A percentile compares a stretch with the other conserved stretches of the same genome.
These are phyloP conservation scores for Manis pentadactyla DNA, from an alignment of 2,797 vertebrate genomes.

Conservation along the genomic window DNA sequence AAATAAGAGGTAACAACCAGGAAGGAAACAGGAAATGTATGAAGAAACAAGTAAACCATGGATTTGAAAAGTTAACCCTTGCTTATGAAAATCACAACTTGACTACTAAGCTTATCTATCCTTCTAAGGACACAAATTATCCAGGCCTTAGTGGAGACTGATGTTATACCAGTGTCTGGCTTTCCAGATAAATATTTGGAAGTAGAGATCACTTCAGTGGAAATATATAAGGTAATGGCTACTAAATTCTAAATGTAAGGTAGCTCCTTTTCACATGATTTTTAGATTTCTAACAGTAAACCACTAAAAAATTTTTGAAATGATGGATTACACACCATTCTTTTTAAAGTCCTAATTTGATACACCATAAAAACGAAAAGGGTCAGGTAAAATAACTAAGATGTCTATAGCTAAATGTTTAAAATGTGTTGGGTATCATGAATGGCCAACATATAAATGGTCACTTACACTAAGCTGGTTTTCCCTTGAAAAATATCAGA, in stretches of 20 bases:
- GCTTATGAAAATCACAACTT: slow-evolving; percentile 31
- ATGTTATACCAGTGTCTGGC: neutral
- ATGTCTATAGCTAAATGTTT: neutral
- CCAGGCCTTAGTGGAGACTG: neutral
- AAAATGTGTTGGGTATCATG: neutral
- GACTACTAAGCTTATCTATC: neutral
- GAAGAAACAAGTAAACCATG: neutral
- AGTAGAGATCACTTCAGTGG: neutral
- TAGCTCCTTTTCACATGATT: neutral
- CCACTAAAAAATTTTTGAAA: neutral
- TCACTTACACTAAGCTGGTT: neutral
- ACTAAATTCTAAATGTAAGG: neutral
- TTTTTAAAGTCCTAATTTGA: slow-evolving; percentile 5
- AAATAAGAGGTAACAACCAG: neutral
- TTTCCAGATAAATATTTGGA: neutral
- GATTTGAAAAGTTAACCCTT: neutral
- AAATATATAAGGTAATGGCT: neutral
- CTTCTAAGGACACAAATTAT: neutral
- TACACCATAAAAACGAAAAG: neutral
- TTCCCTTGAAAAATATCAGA: slow-evolving; percentile 6
- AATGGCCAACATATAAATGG: neutral
- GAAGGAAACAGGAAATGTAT: neutral
- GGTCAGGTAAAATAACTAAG: neutral
- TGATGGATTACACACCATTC: neutral
- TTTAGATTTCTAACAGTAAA: slow-evolving; percentile 11